These are phyloP conservation scores for Lacanobia oleracea DNA, from an alignment of 2,888 invertebrate species.

Conservation along the genomic window DNA sequence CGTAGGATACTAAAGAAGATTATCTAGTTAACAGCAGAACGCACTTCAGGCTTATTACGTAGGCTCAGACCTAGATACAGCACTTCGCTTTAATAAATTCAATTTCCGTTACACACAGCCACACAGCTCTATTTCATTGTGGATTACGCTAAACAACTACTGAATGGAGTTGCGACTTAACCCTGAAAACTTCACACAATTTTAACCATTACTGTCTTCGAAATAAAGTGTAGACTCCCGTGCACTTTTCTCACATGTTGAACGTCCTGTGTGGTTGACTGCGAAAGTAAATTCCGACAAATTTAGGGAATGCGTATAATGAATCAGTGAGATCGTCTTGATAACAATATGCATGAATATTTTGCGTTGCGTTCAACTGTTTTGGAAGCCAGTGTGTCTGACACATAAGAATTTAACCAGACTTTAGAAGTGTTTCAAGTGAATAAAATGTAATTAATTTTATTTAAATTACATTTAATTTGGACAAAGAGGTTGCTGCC, in stretches of 20 bases:
- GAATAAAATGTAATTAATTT: conserved; percentile 45
- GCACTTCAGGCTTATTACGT: conserved; percentile 54
- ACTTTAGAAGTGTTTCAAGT: conserved; percentile 8
- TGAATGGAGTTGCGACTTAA: conserved; percentile 58
- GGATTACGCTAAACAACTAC: conserved; percentile 70
- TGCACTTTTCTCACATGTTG: conserved; percentile 36
- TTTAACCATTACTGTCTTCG: conserved; percentile 4
- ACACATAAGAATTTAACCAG: conserved; percentile 18
- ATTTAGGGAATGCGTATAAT: conserved; percentile 65
- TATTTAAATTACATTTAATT: conserved; percentile 20
- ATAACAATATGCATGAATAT: conserved; percentile 63
- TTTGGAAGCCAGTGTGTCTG: conserved; percentile 22
- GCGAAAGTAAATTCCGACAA: conserved; percentile 66
- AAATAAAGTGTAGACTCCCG: conserved; percentile 28
- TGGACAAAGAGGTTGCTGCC: conserved; percentile 12
- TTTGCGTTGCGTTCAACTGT: conserved; percentile 33
- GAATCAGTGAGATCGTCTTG: conserved; percentile 61
- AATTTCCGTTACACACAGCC: conserved; percentile 71
- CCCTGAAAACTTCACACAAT: conserved; percentile 35
- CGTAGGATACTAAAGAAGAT: conserved; percentile 27
- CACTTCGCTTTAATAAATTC: conserved; percentile 72
- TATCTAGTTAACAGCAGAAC: conserved; percentile 52
- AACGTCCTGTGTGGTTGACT: conserved; percentile 56
- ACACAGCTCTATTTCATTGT: conserved; percentile 69
- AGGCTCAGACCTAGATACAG: conserved; percentile 58